Evolutionary conservation across 2,113 vertebrate species (phyloP).

Genomic region (Fulmarus glacialis): DNA sequence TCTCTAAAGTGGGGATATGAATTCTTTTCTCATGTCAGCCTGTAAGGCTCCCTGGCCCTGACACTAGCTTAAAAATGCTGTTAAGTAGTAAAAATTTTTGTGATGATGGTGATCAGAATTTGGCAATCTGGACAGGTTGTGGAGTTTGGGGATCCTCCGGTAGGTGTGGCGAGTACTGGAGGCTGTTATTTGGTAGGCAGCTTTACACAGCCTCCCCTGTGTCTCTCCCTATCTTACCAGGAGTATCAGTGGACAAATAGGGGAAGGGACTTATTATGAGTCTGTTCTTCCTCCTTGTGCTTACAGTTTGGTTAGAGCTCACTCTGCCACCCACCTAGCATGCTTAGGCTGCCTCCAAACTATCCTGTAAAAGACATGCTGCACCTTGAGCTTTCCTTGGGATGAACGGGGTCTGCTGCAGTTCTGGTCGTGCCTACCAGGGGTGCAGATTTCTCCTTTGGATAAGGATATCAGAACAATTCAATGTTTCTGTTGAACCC

Average conservation of each 20-base stretch:
- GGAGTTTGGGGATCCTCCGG: background rate
- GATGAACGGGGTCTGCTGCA: background rate
- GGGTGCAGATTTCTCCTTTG: background rate
- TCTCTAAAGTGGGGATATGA: background rate
- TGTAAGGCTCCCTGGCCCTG: background rate
- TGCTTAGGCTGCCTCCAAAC: background rate
- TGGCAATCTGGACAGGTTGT: background rate
- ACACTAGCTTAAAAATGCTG: background rate
- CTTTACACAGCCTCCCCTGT: background rate
- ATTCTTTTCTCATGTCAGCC: background rate
- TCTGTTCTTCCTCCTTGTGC: background rate
- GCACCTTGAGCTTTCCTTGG: background rate
- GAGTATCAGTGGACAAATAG: background rate
- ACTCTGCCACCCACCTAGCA: rapidly evolving
- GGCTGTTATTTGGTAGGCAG: background rate
- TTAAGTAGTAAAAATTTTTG: background rate
- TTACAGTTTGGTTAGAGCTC: background rate
- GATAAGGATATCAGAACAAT: background rate
- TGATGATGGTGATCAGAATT: background rate
- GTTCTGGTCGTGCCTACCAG: background rate
- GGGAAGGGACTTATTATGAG: background rate
- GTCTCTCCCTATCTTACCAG: background rate
- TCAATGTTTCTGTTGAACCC: background rate
- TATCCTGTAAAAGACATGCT: background rate
- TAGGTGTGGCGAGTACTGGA: background rate